Base-by-base conservation (phyloP, 2,888 invertebrate species). In the Choristoneura rosaceana region DNA sequence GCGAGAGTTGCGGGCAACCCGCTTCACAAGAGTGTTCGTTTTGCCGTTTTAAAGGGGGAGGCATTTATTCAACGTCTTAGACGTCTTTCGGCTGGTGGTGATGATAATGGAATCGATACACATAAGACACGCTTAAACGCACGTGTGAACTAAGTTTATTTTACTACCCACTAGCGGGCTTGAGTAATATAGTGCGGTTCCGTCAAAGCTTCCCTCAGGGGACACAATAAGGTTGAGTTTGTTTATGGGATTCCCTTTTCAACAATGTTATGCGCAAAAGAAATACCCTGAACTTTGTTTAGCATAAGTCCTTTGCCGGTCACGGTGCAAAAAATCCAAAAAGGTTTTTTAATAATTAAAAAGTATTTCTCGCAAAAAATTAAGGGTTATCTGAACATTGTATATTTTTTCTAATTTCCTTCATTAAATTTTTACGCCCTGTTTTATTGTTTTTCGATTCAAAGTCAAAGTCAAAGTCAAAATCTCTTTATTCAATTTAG, bases 181-280 rank as follows among this genome's bases (percentile, higher is more conserved):
- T 38, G n/a, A 43, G 63, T 69, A 70, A 45, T 70, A 70, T 47
- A 69, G 43, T 55, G 43, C 33, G 62, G 45, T 55, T 8, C 69
- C 62, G 62, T 43, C 17, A 63, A 55, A 70, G 63, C 69, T 38
- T 50, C 12, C 61, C 68, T 17, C n/a, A 3, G 9, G 58, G 63
- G 63, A 15, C 45, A 17, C 9, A 17, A 34, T 45, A 69, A 47
- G 58, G 69, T 58, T 55, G 43, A 58, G 58, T 64, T 62, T 63
- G 55, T 55, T 63, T 63, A 38, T 12, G 33, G 4, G 58, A 58
- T 63, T 63, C 43, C 45, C 15, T 63, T 58, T 63, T 15, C 63
- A 70, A 38, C 55, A 34, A 45, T 14, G 7, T 69, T 55, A 43
- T 55, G 14, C 14, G 12, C 17, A 62, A 43, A 33, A 45, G 17